Evolutionary conservation across 2,797 vertebrate species (phyloP).

Genomic region (Clamator glandarius): DNA sequence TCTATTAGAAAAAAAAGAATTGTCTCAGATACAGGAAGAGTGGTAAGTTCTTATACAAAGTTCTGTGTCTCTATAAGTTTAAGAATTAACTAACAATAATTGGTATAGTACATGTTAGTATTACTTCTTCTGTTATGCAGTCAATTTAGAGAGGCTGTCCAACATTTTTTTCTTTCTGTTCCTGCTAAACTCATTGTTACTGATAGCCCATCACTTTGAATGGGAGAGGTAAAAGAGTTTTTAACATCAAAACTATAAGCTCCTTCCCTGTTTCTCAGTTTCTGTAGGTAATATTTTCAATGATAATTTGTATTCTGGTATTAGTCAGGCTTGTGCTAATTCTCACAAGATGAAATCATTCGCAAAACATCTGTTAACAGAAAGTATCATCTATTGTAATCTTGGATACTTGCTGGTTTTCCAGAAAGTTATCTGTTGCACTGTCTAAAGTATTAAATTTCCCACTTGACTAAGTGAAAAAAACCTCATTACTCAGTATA

Average conservation of each 20-base stretch:
- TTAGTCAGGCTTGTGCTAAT: not conserved
- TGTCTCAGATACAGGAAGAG: not conserved
- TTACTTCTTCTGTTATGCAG: not conserved
- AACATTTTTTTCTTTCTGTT: not conserved
- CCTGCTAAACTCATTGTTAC: not conserved
- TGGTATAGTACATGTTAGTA: not conserved
- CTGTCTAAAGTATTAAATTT: slow-evolving; percentile 30
- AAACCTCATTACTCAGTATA: slow-evolving; percentile 15
- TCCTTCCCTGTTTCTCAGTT: not conserved
- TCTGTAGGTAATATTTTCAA: not conserved
- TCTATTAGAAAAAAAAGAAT: not conserved
- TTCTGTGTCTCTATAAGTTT: not conserved
- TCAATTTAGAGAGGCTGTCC: rapidly evolving
- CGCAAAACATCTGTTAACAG: slow-evolving; percentile 22
- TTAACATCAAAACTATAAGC: not conserved
- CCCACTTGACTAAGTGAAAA: slow-evolving; percentile 24
- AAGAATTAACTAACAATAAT: not conserved
- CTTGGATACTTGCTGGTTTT: not conserved
- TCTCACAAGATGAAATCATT: not conserved
- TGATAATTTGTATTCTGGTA: not conserved
- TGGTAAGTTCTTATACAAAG: not conserved
- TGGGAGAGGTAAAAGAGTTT: not conserved
- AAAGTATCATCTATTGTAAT: not conserved
- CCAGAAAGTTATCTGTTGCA: not conserved
- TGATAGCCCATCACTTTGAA: not conserved